A percentile compares a stretch with the other conserved stretches of the same genome.
Conservation (phyloP, 1,140 invertebrate species). For the Pomacea maculata region DNA sequence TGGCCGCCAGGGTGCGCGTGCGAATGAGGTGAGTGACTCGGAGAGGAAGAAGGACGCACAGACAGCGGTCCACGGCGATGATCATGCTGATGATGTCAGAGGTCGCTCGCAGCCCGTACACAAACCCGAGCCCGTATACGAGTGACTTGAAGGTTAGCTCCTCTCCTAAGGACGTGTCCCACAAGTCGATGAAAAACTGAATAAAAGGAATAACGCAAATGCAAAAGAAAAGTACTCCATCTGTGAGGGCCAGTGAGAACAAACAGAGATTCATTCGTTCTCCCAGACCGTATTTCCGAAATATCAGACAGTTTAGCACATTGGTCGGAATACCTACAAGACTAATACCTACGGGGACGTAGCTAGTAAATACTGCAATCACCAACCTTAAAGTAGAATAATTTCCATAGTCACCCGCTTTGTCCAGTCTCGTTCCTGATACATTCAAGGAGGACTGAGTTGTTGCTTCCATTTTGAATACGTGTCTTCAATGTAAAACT, state of each 20-base stretch:
- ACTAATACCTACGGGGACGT: background rate
- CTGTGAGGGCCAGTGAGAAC: background rate
- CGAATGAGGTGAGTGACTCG: background rate
- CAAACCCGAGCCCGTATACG: background rate
- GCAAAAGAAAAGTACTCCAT: background rate
- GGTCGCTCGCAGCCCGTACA: background rate
- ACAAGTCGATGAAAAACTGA: no score
- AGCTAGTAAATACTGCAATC: no score
- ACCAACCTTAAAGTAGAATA: no score
- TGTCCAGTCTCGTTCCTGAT: no score
- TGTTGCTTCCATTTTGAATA: no score
- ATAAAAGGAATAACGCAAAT: background rate
- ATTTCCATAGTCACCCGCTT: no score
- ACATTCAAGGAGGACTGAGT: no score
- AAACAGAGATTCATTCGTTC: background rate
- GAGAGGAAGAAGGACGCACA: conserved; percentile 1
- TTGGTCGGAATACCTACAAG: conserved; percentile 4
- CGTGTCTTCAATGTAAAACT: no score
- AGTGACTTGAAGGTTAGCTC: background rate
- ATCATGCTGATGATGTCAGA: background rate
- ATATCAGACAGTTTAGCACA: conserved; percentile 2
- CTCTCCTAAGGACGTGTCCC: background rate
- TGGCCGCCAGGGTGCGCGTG: background rate
- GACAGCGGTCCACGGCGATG: background rate
- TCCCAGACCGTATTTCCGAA: background rate